These are phyloP conservation scores for Meandrina meandrites DNA, from an alignment of 92 coral and sea anemone genomes.

Conservation along the genomic window DNA sequence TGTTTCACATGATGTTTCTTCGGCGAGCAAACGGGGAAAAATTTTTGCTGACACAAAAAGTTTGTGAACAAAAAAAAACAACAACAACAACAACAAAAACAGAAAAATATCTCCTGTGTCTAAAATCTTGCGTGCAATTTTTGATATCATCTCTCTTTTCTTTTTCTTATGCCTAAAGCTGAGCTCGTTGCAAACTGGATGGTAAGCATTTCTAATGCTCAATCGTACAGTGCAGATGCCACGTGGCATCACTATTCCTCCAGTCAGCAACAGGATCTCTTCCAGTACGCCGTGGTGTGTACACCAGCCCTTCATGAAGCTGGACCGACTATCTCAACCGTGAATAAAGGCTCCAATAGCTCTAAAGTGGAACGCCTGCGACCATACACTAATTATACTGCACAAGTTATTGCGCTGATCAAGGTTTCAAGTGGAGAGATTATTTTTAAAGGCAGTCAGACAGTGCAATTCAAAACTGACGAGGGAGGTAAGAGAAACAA, in stretches of 20 bases:
- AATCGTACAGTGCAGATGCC: not conserved
- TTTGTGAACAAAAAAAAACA: too few relatives aligned
- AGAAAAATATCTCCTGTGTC: too few relatives aligned
- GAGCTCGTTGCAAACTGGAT: conserved; percentile 5
- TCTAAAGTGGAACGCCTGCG: not conserved
- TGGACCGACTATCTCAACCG: conserved; percentile 18
- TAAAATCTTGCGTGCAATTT: too few relatives aligned
- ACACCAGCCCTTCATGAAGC: not conserved
- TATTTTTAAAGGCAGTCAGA: not conserved
- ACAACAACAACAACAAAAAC: too few relatives aligned
- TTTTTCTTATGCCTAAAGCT: not conserved
- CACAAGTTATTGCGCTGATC: conserved; percentile 5
- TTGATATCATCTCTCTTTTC: not conserved
- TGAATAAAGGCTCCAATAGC: not conserved
- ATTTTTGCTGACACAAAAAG: too few relatives aligned
- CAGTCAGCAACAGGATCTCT: not conserved
- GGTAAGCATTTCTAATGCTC: not conserved
- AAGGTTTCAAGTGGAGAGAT: not conserved
- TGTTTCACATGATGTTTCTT: too few relatives aligned
- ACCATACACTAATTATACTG: conserved; percentile 5
- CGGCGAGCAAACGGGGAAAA: too few relatives aligned
- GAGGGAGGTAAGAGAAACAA: conserved; percentile 11
- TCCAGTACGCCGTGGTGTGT: conserved; percentile 18
- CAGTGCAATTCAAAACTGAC: not conserved
- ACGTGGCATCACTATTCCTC: conserved; percentile 16